Percentiles rank a stretch among this genome's conserved stretches.
Conservation (phyloP, 2,888 invertebrate species). For the Stomorhina lunata region DNA sequence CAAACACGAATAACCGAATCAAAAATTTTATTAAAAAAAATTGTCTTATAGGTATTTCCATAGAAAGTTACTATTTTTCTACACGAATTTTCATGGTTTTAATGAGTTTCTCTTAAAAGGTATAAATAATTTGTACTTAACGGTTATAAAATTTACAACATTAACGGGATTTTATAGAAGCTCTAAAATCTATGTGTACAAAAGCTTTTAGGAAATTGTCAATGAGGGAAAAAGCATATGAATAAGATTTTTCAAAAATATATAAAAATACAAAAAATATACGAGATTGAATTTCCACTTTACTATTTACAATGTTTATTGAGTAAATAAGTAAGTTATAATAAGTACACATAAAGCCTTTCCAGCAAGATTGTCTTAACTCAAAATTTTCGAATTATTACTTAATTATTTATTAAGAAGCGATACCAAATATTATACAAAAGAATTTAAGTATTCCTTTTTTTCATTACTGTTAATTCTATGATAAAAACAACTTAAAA, state of each 20-base stretch:
- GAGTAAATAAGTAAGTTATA: background rate
- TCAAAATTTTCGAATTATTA: too few species aligned
- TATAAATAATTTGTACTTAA: slow-evolving; percentile 7
- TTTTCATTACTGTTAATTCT: too few species aligned
- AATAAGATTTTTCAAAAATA: background rate
- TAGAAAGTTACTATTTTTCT: background rate
- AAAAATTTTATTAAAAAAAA: too few species aligned
- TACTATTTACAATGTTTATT: slow-evolving; percentile 13
- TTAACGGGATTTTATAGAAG: slow-evolving; percentile 4
- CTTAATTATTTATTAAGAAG: too few species aligned
- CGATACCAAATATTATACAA: too few species aligned
- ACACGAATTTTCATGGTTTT: slow-evolving; percentile 2
- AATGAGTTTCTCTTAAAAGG: background rate
- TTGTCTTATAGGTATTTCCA: background rate
- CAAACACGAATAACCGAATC: too few species aligned
- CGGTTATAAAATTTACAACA: background rate
- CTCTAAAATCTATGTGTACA: slow-evolving; percentile 63
- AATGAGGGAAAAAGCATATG: slow-evolving; percentile 10
- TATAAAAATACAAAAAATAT: slow-evolving; percentile 2
- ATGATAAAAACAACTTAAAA: background rate
- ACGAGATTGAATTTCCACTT: background rate
- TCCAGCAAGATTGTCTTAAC: too few species aligned
- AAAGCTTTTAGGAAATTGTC: slow-evolving; percentile 39
- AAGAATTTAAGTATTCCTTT: too few species aligned
- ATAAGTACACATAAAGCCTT: background rate